Conservation (phyloP, 2,888 invertebrate species). For the Blera fallax region DNA sequence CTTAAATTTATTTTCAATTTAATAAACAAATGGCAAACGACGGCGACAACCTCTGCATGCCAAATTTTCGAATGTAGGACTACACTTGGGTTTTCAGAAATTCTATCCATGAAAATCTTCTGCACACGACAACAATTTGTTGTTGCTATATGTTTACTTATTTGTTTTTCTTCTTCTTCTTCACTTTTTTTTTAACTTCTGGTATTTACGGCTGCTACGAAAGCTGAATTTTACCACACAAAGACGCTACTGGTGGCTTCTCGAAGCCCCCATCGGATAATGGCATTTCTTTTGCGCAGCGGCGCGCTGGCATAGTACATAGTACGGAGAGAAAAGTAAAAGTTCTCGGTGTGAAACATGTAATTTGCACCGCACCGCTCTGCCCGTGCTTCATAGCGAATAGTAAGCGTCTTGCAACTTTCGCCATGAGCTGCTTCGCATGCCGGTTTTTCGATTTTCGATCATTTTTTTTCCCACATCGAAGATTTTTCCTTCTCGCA, state of each 20-base stretch:
- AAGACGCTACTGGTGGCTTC: background rate
- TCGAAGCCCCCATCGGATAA: conserved; percentile 2
- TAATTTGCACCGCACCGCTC: conserved; percentile 31
- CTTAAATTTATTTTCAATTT: conserved; percentile 31
- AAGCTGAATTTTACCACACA: conserved; percentile 23
- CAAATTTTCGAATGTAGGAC: conserved; percentile 53
- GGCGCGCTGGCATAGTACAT: background rate
- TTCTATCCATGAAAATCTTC: conserved; percentile 52
- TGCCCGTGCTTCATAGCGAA: background rate
- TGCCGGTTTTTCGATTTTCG: conserved; percentile 43
- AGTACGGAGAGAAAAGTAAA: conserved; percentile 59
- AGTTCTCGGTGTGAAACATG: conserved; percentile 49
- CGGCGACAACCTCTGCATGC: conserved; percentile 45
- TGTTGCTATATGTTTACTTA: background rate
- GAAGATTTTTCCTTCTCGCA: conserved; percentile 32
- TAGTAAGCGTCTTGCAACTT: conserved; percentile 36
- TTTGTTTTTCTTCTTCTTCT: background rate
- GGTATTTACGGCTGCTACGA: conserved; percentile 24
- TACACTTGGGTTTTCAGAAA: conserved; percentile 30
- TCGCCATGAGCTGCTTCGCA: conserved; percentile 28
- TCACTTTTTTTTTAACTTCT: background rate
- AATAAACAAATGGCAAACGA: conserved; percentile 48
- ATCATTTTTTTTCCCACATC: conserved; percentile 43
- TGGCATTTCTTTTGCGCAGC: conserved; percentile 8
- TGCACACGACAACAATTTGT: conserved; percentile 50